A percentile compares a stretch with the other conserved stretches of the same genome.
phyloP scores from a whole-genome alignment of 2,113 vertebrate species.

The Cyprichromis sp. region DNA sequence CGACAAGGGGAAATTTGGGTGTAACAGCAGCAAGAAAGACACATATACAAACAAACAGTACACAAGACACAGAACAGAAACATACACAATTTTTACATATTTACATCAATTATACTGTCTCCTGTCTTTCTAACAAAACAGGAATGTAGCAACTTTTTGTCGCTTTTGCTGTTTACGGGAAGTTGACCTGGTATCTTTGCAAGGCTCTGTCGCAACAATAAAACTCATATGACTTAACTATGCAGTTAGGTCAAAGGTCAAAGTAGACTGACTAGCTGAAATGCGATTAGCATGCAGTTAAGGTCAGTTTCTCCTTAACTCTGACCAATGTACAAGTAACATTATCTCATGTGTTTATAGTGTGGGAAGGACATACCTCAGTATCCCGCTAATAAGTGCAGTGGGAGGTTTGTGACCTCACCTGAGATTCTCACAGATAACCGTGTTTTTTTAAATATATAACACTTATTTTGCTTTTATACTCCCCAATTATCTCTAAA shows the following conservation, averaged over 20 bases:
- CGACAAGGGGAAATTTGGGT: background rate
- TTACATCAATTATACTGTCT: background rate
- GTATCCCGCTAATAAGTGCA: background rate
- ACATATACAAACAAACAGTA: background rate
- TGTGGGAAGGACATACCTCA: background rate
- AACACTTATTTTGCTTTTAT: background rate
- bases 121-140: background rate
- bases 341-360: background rate
- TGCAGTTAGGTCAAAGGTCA: background rate
- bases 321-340: background rate
- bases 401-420: background rate
- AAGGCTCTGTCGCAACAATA: background rate
- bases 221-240: background rate
- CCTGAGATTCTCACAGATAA: background rate
- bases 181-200: background rate
- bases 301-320: background rate
- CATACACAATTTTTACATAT: background rate
- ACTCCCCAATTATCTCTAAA: background rate
- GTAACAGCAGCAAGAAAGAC: background rate
- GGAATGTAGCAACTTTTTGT: background rate
- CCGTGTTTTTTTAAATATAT: rapidly evolving
- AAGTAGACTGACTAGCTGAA: background rate
- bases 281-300: background rate
- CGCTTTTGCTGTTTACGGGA: background rate
- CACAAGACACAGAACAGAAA: background rate